These are phyloP conservation scores for Drosophila longiperda DNA, from an alignment of 2,888 invertebrate species.

Conservation along the genomic window DNA sequence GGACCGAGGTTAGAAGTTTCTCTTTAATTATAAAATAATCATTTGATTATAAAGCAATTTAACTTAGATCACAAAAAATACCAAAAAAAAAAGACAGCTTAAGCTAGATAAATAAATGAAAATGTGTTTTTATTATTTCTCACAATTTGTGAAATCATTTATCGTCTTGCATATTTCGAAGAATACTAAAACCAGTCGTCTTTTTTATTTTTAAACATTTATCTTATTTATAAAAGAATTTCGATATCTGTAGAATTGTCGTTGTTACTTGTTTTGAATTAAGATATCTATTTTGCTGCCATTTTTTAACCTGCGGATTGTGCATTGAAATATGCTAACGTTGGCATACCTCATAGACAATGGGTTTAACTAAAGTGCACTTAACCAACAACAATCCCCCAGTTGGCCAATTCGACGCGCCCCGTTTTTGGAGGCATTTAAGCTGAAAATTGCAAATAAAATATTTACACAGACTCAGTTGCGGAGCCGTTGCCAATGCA, in stretches of 20 bases:
- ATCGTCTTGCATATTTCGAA: background rate
- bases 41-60: background rate
- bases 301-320: background rate
- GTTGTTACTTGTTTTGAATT: background rate
- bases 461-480: conserved; percentile 74
- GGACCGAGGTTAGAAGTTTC: conserved; percentile 1
- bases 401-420: conserved; percentile 31
- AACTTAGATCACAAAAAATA: background rate
- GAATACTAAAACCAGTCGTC: background rate
- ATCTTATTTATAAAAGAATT: background rate
- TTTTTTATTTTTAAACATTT: background rate
- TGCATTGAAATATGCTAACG: background rate
- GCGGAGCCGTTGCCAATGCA: conserved; percentile 35
- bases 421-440: conserved; percentile 66
- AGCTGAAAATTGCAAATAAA: conserved; percentile 81
- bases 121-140: background rate
- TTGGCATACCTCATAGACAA: conserved; percentile 10
- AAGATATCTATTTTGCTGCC: background rate
- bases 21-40: no score
- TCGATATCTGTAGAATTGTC: background rate
- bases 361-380: conserved; percentile 27
- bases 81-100: background rate
- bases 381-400: conserved; percentile 6
- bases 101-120: background rate
- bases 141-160: background rate